phyloP scores from a whole-genome alignment of 1,140 invertebrate genomes.

The Meteorus sp. region DNA sequence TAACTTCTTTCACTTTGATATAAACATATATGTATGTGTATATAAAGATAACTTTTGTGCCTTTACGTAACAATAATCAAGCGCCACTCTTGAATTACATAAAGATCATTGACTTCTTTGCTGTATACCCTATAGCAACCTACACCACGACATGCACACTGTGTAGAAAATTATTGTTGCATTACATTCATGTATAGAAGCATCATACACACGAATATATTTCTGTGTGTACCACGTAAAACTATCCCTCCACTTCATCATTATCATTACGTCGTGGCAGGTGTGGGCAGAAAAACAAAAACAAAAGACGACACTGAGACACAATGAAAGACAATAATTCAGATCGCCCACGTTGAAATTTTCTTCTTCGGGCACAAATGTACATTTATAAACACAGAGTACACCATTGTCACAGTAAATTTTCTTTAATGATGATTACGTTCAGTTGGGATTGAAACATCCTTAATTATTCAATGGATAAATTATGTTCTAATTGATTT shows the following conservation, averaged over 20 bases:
- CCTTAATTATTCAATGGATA: no score
- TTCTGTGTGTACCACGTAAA: background rate
- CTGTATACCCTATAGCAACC: no score
- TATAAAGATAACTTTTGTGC: background rate
- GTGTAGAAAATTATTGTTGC: background rate
- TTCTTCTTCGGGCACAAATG: background rate
- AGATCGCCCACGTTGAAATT: background rate
- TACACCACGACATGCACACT: background rate
- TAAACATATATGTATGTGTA: no score
- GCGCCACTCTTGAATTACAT: slow-evolving; percentile 9
- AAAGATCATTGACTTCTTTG: slow-evolving; percentile 18
- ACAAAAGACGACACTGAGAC: background rate
- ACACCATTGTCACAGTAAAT: no score
- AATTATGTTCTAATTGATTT: no score
- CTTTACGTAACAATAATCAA: slow-evolving; percentile 10
- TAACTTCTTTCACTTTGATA: no score
- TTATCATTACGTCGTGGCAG: background rate
- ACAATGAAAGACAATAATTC: background rate
- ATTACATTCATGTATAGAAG: background rate
- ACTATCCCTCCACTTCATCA: no score
- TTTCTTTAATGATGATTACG: no score
- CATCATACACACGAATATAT: background rate
- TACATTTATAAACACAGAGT: no score
- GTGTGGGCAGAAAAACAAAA: background rate
- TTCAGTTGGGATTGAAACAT: no score